Evolutionary conservation across 1,140 invertebrate genomes (phyloP), one percentile per base, ranked within the genome.

Genomic region (Psilanteris sp.): DNA sequence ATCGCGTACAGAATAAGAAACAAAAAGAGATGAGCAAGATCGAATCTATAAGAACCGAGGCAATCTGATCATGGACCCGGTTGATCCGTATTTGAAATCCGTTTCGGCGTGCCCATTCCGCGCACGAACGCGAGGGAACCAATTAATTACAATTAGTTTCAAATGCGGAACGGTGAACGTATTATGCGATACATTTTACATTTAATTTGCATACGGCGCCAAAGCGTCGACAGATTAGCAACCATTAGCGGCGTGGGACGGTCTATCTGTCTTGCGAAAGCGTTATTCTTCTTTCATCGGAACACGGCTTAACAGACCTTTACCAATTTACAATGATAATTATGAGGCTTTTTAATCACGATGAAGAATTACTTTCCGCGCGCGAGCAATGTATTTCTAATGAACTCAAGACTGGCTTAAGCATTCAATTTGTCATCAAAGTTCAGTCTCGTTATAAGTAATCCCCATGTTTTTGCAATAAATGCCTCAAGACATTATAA

Each of bases 61-160:
- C n/a, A 11, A 31, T 11, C 44, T 22, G 57, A 57, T 48, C 62
- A 31, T 26, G 14, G 20, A 43, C 36, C 43, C 13, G 50, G 52
- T 41, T 59, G 34, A 36, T 52, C 18, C 46, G 44, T n/a, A 55
- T 48, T 48, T 32, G 52, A 43, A 52, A 43, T 50, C 52, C 50
- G 61, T 26, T 34, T n/a, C 6, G 41, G 11, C 46, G 46, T 57
- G 36, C 75, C 57, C 59, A 78, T 78, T 78, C 37, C 52, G 39
- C 32, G 54, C 62, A 52, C 54, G 32, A 72, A 68, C 54, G 32
- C 44, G 3, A 64, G 66, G 62, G 76, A 78, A 74, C 37, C 76
- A 79, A 81, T 82, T 81, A 82, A 82, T 82, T 76, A 81, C 77
- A 82, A 82, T 82, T 81, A 79, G 64, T 18, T 44, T 7, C 22